A percentile compares a stretch with the other conserved stretches of the same genome.
Evolutionary conservation across 2,888 invertebrate genomes (phyloP).

Genomic region (Augiades crinisus): DNA sequence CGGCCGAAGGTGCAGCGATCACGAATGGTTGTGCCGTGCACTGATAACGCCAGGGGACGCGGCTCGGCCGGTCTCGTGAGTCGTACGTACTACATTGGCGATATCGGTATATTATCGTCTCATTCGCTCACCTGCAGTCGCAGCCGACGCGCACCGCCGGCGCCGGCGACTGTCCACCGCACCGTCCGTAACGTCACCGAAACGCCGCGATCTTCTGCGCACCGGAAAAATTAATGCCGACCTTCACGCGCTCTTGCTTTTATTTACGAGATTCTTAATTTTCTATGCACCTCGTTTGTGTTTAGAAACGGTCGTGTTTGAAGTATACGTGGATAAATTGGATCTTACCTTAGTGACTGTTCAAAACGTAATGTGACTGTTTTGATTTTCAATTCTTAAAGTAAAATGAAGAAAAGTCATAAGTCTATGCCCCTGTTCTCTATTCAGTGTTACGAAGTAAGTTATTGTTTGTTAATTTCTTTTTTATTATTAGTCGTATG

Average conservation of each 20-base stretch:
- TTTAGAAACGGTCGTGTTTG: conserved; percentile 27
- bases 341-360: conserved; percentile 14
- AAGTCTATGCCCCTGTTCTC: conserved; percentile 78
- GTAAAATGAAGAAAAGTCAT: conserved; percentile 63
- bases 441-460: conserved; percentile 83
- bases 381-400: conserved; percentile 15
- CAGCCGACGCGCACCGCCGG: conserved; percentile 31
- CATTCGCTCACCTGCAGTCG: conserved; percentile 37
- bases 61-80: conserved; percentile 15
- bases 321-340: conserved; percentile 13
- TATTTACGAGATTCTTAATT: conserved; percentile 34
- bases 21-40: conserved; percentile 49
- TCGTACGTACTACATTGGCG: conserved; percentile 13
- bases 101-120: conserved; percentile 19
- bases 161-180: conserved; percentile 31
- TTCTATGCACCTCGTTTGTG: conserved; percentile 30
- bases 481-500: background rate
- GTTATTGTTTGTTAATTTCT: conserved; percentile 42
- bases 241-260: conserved; percentile 60
- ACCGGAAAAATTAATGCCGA: conserved; percentile 58
- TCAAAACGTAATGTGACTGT: conserved; percentile 29
- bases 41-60: conserved; percentile 36
- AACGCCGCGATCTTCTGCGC: conserved; percentile 51
- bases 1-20: conserved; percentile 43
- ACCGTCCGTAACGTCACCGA: conserved; percentile 28